A percentile compares a stretch with the other conserved stretches of the same genome.
Conservation (phyloP, 2,888 invertebrate species). For the Xylota sylvarum region DNA sequence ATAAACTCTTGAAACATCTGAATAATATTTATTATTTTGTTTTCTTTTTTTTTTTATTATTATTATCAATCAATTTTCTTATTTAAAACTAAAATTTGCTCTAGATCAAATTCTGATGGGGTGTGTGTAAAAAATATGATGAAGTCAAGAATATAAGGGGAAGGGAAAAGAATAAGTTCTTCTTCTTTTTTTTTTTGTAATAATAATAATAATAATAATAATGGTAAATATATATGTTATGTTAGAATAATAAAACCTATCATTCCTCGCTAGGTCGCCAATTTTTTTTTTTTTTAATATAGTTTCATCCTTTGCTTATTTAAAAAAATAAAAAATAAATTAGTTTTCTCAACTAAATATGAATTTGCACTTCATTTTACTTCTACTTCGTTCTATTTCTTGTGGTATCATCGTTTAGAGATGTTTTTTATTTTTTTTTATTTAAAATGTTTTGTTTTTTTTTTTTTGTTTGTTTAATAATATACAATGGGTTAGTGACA, state of each 20-base stretch:
- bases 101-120: slow-evolving; percentile 33
- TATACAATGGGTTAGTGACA: slow-evolving; percentile 44
- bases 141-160: too few relatives aligned
- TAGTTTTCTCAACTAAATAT: slow-evolving; percentile 40
- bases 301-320: not conserved
- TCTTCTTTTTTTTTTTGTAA: not conserved
- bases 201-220: slow-evolving; percentile 1
- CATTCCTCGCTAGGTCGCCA: not conserved
- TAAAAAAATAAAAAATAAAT: slow-evolving; percentile 20
- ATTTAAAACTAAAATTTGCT: slow-evolving; percentile 20
- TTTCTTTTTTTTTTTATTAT: not conserved
- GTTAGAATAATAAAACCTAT: slow-evolving; percentile 18
- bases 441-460: not conserved
- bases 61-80: slow-evolving; percentile 28
- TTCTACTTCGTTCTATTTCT: slow-evolving; percentile 1
- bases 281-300: too few relatives aligned
- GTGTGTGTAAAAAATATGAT: slow-evolving; percentile 16
- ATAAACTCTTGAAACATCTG: slow-evolving; percentile 61
- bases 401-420: not conserved
- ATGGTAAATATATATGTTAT: slow-evolving; percentile 8
- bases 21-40: slow-evolving; percentile 13
- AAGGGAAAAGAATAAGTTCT: not conserved
- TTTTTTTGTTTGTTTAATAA: slow-evolving; percentile 32
- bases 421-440: slow-evolving; percentile 3
- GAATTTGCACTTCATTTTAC: slow-evolving; percentile 30